phyloP scores from a whole-genome alignment of 2,888 invertebrate genomes.

The Andrena bicolor region DNA sequence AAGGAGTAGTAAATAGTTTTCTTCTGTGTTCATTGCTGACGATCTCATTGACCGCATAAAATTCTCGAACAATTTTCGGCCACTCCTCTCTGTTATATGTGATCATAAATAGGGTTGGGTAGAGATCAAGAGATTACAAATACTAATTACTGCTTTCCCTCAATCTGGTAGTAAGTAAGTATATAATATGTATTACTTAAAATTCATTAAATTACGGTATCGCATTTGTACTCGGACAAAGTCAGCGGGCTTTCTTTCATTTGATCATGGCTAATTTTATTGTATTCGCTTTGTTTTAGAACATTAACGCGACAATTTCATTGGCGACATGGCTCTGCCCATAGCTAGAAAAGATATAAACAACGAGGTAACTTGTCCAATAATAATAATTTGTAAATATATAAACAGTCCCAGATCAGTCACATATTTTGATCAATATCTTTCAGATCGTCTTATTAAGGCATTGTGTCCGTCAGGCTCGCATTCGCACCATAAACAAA shows the following conservation, averaged over 20 bases:
- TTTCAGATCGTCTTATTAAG: slow-evolving; percentile 79
- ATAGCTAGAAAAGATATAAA: slow-evolving; percentile 73
- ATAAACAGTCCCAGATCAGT: too few relatives aligned
- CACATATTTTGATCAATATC: neutral
- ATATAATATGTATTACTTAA: neutral
- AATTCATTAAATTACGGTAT: neutral
- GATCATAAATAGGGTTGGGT: too few relatives aligned
- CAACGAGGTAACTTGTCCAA: slow-evolving; percentile 76
- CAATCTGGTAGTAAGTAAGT: too few relatives aligned
- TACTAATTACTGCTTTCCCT: too few relatives aligned
- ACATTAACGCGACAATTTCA: neutral
- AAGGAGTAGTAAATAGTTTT: too few relatives aligned
- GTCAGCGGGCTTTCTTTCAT: neutral
- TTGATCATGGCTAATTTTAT: neutral
- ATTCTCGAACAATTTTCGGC: too few relatives aligned
- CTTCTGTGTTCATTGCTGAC: too few relatives aligned
- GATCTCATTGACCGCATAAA: too few relatives aligned
- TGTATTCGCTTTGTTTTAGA: neutral
- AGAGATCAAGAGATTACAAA: too few relatives aligned
- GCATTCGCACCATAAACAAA: slow-evolving; percentile 74
- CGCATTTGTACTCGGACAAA: neutral
- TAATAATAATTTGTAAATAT: neutral
- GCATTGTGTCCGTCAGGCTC: slow-evolving; percentile 75
- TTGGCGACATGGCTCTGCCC: slow-evolving; percentile 59
- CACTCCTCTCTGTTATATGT: too few relatives aligned